These are phyloP conservation scores for Axis porcinus DNA, from an alignment of 2,113 vertebrate genomes.

Conservation along the genomic window DNA sequence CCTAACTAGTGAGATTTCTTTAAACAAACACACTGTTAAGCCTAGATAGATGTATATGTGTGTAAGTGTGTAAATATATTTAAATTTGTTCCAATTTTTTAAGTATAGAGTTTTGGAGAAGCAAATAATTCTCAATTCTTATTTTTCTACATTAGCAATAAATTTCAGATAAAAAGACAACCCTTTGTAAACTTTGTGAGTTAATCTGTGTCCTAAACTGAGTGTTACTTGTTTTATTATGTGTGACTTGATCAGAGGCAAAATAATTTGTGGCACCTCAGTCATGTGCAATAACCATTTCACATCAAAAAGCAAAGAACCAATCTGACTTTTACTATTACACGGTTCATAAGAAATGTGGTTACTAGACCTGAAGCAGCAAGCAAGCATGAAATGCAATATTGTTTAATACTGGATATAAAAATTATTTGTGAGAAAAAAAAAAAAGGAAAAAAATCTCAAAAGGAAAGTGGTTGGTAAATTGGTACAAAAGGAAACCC, in stretches of 20 bases:
- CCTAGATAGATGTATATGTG: background rate
- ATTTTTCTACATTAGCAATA: constrained; percentile 5
- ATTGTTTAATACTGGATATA: constrained; percentile 39
- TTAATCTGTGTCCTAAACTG: background rate
- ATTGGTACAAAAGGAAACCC: background rate
- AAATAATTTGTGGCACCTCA: constrained; percentile 42
- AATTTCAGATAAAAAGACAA: constrained; percentile 10
- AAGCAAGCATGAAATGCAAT: constrained; percentile 57
- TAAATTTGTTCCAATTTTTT: background rate
- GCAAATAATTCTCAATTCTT: background rate
- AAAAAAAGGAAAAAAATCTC: constrained; percentile 41
- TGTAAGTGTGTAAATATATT: background rate
- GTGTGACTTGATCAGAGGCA: constrained; percentile 71
- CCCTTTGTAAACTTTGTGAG: background rate
- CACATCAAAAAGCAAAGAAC: constrained; percentile 61
- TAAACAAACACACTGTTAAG: background rate
- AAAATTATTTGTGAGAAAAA: background rate
- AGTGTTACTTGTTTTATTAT: constrained; percentile 56
- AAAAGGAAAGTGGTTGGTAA: background rate
- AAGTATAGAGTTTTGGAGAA: background rate
- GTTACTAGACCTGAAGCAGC: constrained; percentile 59
- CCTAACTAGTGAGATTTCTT: background rate
- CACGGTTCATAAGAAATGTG: constrained; percentile 44
- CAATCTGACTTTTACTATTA: constrained; percentile 48
- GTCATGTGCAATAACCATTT: constrained; percentile 43